These are phyloP conservation scores for Acanthurus tractus DNA, from an alignment of 2,797 vertebrate genomes.

Conservation along the genomic window DNA sequence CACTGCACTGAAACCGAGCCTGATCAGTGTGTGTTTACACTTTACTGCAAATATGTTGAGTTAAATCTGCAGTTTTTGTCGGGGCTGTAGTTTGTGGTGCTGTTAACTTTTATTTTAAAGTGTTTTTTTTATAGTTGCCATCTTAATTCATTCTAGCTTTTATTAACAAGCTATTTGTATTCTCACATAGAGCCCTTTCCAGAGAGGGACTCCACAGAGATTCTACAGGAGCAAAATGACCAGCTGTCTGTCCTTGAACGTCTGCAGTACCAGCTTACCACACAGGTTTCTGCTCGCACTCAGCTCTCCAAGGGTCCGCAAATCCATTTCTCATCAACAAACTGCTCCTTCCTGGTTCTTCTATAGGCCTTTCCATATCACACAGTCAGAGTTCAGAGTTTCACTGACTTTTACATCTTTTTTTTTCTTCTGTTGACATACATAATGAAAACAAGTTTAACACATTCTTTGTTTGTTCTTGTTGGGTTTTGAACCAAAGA, in stretches of 20 bases:
- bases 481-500: too few species aligned
- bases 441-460: too few species aligned
- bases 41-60: too few species aligned
- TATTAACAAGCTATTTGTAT: not conserved
- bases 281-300: slow-evolving; percentile 80
- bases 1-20: not conserved
- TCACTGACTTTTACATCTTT: too few species aligned
- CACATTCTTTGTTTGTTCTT: too few species aligned
- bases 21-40: not conserved
- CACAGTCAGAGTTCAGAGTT: not conserved
- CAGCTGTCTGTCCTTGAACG: slow-evolving; percentile 84
- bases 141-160: not conserved
- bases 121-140: not conserved
- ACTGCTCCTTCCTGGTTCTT: not conserved
- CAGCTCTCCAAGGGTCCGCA: not conserved
- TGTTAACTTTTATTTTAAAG: not conserved
- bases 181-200: not conserved
- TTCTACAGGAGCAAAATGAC: slow-evolving; percentile 55
- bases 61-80: not conserved
- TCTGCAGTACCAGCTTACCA: slow-evolving; percentile 86
- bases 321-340: not conserved
- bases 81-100: not conserved
- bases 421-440: too few species aligned
- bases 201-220: slow-evolving; percentile 55
- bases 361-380: not conserved